Evolutionary conservation across 1,140 invertebrate species (phyloP), one percentile per base, ranked within the genome.

Genomic region (Diabrotica undecimpunctata): DNA sequence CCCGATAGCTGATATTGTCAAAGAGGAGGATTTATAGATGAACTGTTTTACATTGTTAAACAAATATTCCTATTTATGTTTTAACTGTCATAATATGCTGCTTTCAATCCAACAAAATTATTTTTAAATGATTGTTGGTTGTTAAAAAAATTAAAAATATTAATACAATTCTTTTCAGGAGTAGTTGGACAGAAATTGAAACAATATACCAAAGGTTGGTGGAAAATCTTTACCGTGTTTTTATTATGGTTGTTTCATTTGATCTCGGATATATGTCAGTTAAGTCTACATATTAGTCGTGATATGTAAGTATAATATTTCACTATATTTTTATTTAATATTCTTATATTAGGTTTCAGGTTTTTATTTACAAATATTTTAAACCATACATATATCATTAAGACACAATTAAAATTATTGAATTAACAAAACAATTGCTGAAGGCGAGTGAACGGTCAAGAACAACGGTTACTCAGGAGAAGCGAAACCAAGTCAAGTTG

Each of bases 191-290:
- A 77, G 62, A 77, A 76, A 79, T 66, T 86, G 64, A 81, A 85
- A 75, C 79, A 84, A 65, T 86, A 87, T 70, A 74, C 85, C 2
- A 83, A 82, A 69, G 83, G 83, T 54, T 91, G 89, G 89, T 86
- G 86, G 74, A 86, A 85, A 71, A 83, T 88, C 13, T 83, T 83
- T 25, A 80, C 87, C 61, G 87, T 87, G 67, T 82, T 89, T 63
- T 74, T 90, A 62, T 82, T 86, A 58, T 93, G 91, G 91, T 83
- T 93, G 53, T 79, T 90, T 54, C 86, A 90, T 80, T 78, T 93
- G 59, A 84, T 93, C 7, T 90, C 86, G 62, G 90, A 93, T 77
- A 88, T 92, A 65, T 84, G 88, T 60, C 86, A 86, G 55, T 87
- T 93, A 81, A 91, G 90, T 72, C 82, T 85, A 51, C 89, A 90